Base-by-base conservation (phyloP, 2,888 invertebrate species). In the Gymnosoma rotundatum region DNA sequence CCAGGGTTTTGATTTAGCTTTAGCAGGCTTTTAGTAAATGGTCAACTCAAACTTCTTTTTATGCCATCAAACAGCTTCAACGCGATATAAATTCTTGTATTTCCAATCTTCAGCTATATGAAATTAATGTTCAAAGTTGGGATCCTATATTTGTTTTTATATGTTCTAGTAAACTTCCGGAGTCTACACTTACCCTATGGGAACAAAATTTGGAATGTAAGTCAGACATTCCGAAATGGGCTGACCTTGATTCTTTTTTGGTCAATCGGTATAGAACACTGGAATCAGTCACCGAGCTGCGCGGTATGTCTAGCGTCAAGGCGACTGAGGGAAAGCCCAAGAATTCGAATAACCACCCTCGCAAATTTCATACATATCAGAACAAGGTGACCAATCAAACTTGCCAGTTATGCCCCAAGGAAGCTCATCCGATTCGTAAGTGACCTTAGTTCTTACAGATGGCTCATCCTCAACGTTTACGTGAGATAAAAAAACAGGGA, bases 401-500 rank as follows among this genome's bases (percentile, higher is more conserved):
- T n/a, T n/a, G n/a, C n/a, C n/a, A n/a, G n/a, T n/a, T n/a, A n/a
- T n/a, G n/a, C n/a, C n/a, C n/a, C n/a, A n/a, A n/a, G n/a, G n/a
- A n/a, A n/a, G n/a, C n/a, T n/a, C n/a, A n/a, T n/a, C n/a, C n/a
- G n/a, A n/a, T n/a, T 60, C n/a, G 60, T 5, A 60, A 32, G 2
- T 60, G 38, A 9, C 38, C 36, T 5, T 38, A 60, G 10, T 60
- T 60, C 12, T 20, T 60, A 12, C 5, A 60, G 12, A 73, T 69
- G 83, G 32, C 36, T 25, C 45, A 36, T 5, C 9, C 32, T 42
- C 67, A 74, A n/a, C 21, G 73, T 9, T 42, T 78, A 12, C 25
- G 20, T 21, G 61, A 67, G 8, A 60, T 83, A 5, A 73, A 66
- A 18, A 66, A 83, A 25, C 50, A 42, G 21, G 56, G 58, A 20